Evolutionary conservation across 2,113 vertebrate genomes (phyloP), one percentile per base, ranked within the genome.

Genomic region (Malurus elegans): DNA sequence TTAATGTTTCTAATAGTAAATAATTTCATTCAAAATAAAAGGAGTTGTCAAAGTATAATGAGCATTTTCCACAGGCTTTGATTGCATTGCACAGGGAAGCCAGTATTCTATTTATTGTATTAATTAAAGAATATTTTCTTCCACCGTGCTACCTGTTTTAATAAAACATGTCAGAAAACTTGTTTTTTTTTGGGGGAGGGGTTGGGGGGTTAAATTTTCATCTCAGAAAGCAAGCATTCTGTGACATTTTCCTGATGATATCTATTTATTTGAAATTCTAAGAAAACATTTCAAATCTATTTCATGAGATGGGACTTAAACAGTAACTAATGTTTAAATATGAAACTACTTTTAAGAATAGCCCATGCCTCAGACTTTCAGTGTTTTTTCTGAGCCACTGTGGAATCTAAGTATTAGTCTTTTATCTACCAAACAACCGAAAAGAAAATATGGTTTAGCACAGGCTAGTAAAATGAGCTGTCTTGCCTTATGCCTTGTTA

Each of bases 1-100:
- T 91, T 96, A 95, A 73, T 79, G 66, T 95, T 98, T 97, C 95
- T 96, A 97, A 98, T 82, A 97, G 44, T 62, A 97, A 97, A 98
- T 94, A 89, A 94, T 95, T 97, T 78, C 7, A 92, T 96, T 96
- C 86, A 72, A 96, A 97, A 96, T 93, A 98, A 96, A 97, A 96
- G 54, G 36, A 84, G 24, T 75, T 91, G 83, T 94, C 81, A 92
- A 84, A 74, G 40, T 92, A 70, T 96, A 93, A 93, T 53, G 32
- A 79, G 13, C 20, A 42, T 95, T 88, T 91, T 86, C 62, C 32
- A 91, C 65, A 69, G 12, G 20, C 76, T 93, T 86, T 87, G 45
- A 53, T 78, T 92, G 29, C 51, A 74, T 62, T 96, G 26, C 60
- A 80, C 21, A 40, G 32, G 75, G 79, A 96, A 96, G n/a, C 9